Evolutionary conservation across 2,888 invertebrate genomes (phyloP), one percentile per base, ranked within the genome.

Genomic region (Caenorhabditis sp.): DNA sequence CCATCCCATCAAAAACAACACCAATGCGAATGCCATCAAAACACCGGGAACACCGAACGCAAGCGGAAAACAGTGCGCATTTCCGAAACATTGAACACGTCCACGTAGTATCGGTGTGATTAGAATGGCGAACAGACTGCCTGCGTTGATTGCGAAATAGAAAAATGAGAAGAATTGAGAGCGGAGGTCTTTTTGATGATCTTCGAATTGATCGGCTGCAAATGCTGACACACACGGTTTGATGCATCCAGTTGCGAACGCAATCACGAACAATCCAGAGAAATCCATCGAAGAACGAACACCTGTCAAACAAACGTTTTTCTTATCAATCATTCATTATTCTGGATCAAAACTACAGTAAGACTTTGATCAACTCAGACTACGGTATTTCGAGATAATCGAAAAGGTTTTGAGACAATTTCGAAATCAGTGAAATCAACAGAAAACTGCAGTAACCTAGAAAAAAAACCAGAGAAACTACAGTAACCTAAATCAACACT

Each of bases 211-310:
- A 88, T 97, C 96, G 0, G 95, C 96, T 0, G 96, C 97, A 88
- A 97, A 96, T 0, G 96, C 94, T 0, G 94, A 91, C 0, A 97
- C 95, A 86, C 95, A 96, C 0, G 96, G 95, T 87, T 97, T 97
- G 82, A 97, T 97, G 1, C 95, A 95, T 1, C 96, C 96, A 0
- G 95, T 95, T 0, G 95, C 95, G 17, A 95, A 84, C 0, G 95
- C 95, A 83, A 97, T 94, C 78, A 93, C 88, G 17, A 91, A 86
- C 27, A 94, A 88, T 0, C 93, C 93, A 23, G 92, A 79, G 71
- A 92, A 88, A 70, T 87, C 87, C 58, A 86, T 68, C 1, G 76
- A 58, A 1, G 76, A 74, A n/a, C 79, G 66, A 27, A 71, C 37
- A 5, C 36, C 43, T 43, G 43, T 3, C 4, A 31, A 31, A n/a